Evolutionary conservation across 2,797 vertebrate genomes (phyloP), one percentile per base, ranked within the genome.

Genomic region (Scomberomorus guttatus): DNA sequence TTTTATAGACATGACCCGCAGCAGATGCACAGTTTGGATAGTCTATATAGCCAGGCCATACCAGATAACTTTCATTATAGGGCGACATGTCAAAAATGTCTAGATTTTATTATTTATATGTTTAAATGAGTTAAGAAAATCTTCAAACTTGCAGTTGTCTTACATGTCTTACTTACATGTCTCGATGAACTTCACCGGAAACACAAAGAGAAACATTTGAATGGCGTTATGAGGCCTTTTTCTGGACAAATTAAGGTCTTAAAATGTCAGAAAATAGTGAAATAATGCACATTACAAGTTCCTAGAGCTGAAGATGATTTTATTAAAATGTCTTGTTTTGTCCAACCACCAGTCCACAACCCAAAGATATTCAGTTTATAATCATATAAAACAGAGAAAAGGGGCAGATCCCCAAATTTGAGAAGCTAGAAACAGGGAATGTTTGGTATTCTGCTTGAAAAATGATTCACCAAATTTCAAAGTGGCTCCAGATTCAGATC

Each of bases 1-100:
- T 99, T 99, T 99, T 99, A 97, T 98, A 99, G 97, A 97, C 97
- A 97, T 97, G 96, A 98, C 97, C 96, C 95, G 97, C 97, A 96
- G 97, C 96, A 94, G 93, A 97, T 97, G 96, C 97, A 97, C 97
- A 97, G 96, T 96, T 96, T 96, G 96, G 95, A 96, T 96, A 97
- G 97, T 96, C 95, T 95, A 94, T 96, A 96, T 95, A 96, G 95
- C 93, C 92, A 93, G 93, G 95, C 94, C 95, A 95, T 94, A 92
- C 94, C 93, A 95, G 94, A 95, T 95, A 95, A 93, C 93, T 95
- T 93, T 95, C 94, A 94, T 95, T 94, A 94, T 92, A 91, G 94
- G 94, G 94, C 94, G 85, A 94, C 92, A 93, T 94, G 95, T 96
- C 95, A 93, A 34, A 92, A 95, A 92, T 96, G 94, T 96, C 95